Base-by-base conservation (phyloP, 2,888 invertebrate species). In the Drosophila stalkeri region DNA sequence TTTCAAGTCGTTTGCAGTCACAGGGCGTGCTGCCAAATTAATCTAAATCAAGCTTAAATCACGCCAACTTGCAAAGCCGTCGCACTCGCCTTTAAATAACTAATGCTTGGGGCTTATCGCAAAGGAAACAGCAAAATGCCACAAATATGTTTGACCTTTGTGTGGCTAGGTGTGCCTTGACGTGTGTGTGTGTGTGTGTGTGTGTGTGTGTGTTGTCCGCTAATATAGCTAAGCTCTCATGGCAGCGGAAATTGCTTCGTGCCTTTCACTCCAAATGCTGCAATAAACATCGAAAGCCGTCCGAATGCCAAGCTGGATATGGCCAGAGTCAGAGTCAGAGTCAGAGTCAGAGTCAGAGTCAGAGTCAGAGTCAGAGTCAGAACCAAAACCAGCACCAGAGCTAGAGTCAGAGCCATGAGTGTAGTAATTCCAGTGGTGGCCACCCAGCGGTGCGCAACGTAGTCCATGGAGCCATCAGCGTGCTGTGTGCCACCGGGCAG, bases 251-350 rank as follows among this genome's bases (percentile, higher is more conserved):
- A 85, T 85, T 85, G 85, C 86, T 86, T 89, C 89, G 89, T 85
- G 85, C 86, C 85, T 89, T 85, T 86, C 86, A 85, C 89, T 86
- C 86, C 79, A 77, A 89, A 89, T 86, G 79, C 74, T 83, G 85
- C 89, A 86, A 89, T 86, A 85, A 85, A 89, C 86, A 89, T 86
- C 75, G 88, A 84, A 88, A 89, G 86, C 83, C 88, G 77, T 84
- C 82, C 88, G 86, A 88, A 85, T 81, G 84, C 81, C 84, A 89
- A 83, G 73, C 81, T 77, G 72, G 64, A 61, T 65, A 64, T 44
- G 66, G 59, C 35, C 64, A 44, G 63, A 41, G n/a, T n/a, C 41
- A 41, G 33, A 9, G 1, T 2, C 9, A 9, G 33, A 33, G 1
- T 9, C 9, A 9, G 33, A 8, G 7, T 2, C 11, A n/a, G 41